Conservation (phyloP, 1,140 invertebrate species). For the Rhysida immarginata region DNA sequence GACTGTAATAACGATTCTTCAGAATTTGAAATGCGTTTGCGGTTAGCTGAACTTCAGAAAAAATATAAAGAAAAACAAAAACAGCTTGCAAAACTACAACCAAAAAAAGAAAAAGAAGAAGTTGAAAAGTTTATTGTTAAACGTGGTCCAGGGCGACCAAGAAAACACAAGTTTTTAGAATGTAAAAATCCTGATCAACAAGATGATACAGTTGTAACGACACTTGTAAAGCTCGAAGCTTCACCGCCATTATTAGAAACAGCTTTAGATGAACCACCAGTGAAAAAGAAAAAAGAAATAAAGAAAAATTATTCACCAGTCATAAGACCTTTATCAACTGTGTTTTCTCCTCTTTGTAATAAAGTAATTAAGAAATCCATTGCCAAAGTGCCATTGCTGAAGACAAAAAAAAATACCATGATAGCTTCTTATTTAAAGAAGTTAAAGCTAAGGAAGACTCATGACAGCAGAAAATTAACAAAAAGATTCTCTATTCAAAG, state of each 20-base stretch:
- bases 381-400: too few species aligned
- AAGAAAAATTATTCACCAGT: slow-evolving; percentile 13
- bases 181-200: background rate
- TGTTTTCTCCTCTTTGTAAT: too few species aligned
- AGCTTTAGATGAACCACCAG: background rate
- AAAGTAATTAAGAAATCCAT: too few species aligned
- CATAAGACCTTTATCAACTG: too few species aligned
- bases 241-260: background rate
- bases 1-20: too few species aligned
- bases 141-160: slow-evolving; percentile 28
- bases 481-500: too few species aligned
- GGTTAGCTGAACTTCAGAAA: slow-evolving; percentile 58
- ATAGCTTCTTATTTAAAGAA: too few species aligned
- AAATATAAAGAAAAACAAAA: slow-evolving; percentile 67
- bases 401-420: too few species aligned
- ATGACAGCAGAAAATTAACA: too few species aligned
- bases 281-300: slow-evolving; percentile 15
- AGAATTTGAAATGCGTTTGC: slow-evolving; percentile 60
- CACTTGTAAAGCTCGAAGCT: background rate
- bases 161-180: slow-evolving; percentile 20
- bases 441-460: too few species aligned
- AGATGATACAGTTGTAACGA: background rate
- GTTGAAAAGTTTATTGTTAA: slow-evolving; percentile 14
- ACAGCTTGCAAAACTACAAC: slow-evolving; percentile 48
- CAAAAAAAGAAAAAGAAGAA: slow-evolving; percentile 34